phyloP scores from a whole-genome alignment of 2,113 vertebrate species.

The Litocranius walleri region DNA sequence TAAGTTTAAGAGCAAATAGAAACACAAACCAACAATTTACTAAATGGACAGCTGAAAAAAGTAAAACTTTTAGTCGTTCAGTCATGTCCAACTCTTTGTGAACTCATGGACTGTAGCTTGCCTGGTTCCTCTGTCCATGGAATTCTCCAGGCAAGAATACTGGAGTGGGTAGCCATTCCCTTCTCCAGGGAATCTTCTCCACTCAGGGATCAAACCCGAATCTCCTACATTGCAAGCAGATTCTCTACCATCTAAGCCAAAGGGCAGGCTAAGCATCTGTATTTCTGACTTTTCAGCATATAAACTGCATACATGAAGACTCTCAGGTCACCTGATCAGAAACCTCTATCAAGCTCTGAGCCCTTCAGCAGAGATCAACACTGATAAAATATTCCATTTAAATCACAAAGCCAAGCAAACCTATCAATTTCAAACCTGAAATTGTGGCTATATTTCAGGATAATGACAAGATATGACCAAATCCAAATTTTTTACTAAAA shows the following conservation, averaged over 20 bases:
- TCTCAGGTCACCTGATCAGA: neutral
- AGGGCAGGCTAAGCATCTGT: neutral
- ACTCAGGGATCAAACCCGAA: neutral
- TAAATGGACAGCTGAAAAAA: neutral
- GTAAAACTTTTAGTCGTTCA: neutral
- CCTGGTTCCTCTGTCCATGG: neutral
- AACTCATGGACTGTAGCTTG: neutral
- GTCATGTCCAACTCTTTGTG: neutral
- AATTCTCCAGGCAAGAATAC: neutral
- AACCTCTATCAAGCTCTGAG: neutral
- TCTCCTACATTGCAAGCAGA: neutral
- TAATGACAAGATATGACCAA: neutral
- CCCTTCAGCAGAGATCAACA: neutral
- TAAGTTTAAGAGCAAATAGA: slow-evolving; percentile 26
- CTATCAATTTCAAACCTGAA: neutral
- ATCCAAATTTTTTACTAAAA: neutral
- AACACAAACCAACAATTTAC: neutral
- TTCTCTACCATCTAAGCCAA: neutral
- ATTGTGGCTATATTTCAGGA: neutral
- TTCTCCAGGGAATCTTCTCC: neutral
- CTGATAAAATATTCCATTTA: neutral
- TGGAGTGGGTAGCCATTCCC: neutral
- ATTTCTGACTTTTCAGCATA: neutral
- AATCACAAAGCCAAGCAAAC: neutral
- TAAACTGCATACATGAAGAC: neutral